Evolutionary conservation across 2,113 vertebrate genomes (phyloP), one percentile per base, ranked within the genome.

Genomic region (Ariopsis seemanni): DNA sequence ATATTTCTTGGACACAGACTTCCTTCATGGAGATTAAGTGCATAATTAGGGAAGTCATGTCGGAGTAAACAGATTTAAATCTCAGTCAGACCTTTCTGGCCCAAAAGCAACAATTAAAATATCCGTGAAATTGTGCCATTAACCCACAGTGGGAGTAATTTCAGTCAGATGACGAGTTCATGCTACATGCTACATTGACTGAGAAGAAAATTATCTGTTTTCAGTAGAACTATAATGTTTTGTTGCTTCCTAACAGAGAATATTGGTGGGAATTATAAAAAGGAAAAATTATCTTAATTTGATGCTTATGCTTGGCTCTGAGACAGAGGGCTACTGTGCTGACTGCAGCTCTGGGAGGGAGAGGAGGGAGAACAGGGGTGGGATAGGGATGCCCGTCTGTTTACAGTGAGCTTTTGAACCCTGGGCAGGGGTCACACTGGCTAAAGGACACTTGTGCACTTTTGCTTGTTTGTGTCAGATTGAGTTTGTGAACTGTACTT

Each of bases 11-110:
- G 63, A 88, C 79, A 78, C n/a, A n/a, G 25, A 65, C 25, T 48
- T 53, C 17, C 34, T n/a, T 63, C 25, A 6, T 4, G 6, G 42
- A 55, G 62, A 42, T 85, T 65, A 62, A 58, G 75, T 62, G 78
- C 52, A 82, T 85, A 89, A 82, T 85, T 87, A 86, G 57, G n/a
- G 15, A n/a, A 71, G 67, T 71, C 85, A 83, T 84, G 53, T 84
- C 34, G 50, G 55, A 53, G 65, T 82, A 88, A 86, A 86, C 83
- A 83, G 79, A 89, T 83, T 65, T 88, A 9, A 87, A 89, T 79
- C 71, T 85, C 85, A 85, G 77, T 82, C 87, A 83, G 60, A 87
- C 74, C 22, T 15, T 90, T 87, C 60, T 80, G 65, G 55, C 55
- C 83, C 77, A 58, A 71, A 87, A 69, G 20, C n/a, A 86, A 50